Percentiles rank a stretch among this genome's conserved stretches.
phyloP scores from a whole-genome alignment of 2,888 invertebrate species.

The Archaeoteleia sp. region DNA sequence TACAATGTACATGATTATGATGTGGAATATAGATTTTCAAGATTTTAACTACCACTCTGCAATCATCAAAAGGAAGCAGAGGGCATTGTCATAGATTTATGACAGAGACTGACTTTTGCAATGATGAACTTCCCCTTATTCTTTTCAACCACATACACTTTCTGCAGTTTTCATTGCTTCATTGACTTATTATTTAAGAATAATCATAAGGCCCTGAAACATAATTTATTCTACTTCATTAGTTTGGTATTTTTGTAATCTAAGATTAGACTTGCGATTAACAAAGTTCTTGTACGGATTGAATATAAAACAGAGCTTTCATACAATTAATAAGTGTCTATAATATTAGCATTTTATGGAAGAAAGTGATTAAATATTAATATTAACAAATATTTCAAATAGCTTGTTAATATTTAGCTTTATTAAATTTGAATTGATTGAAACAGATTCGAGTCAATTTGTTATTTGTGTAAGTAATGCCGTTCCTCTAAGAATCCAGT shows the following conservation, averaged over 20 bases:
- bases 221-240: no score
- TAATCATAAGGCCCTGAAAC: no score
- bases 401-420: conserved; percentile 7
- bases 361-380: no score
- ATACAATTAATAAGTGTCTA: no score
- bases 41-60: conserved; percentile 78
- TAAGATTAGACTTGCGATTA: no score
- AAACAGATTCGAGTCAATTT: conserved; percentile 76
- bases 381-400: not conserved
- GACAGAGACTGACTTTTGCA: not conserved
- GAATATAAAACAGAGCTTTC: no score
- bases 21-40: conserved; percentile 78
- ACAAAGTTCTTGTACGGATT: no score
- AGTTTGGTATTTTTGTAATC: no score
- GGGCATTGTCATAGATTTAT: conserved; percentile 7
- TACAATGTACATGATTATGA: conserved; percentile 78
- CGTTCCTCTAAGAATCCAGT: conserved; percentile 93
- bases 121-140: not conserved
- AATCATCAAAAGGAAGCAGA: conserved; percentile 67
- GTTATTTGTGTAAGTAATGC: conserved; percentile 89
- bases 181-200: no score
- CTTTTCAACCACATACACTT: not conserved
- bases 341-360: no score
- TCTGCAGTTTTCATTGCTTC: no score
- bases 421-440: not conserved